Percentiles rank a stretch among this genome's conserved stretches.
phyloP scores from a whole-genome alignment of 2,888 invertebrate species.

The Loripinus fragilis region DNA sequence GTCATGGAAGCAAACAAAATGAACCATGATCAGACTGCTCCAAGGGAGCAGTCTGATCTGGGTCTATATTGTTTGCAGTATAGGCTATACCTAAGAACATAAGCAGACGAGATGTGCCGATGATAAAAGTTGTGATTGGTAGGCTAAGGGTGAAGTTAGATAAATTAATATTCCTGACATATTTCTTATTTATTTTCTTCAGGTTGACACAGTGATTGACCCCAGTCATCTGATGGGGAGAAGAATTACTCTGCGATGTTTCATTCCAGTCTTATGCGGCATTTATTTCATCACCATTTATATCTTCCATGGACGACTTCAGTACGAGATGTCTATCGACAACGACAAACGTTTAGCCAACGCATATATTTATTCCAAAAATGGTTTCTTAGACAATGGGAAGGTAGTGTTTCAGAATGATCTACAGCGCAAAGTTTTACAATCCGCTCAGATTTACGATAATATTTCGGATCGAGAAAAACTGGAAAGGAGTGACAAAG shows the following conservation, averaged over 20 bases:
- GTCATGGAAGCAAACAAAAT: no score
- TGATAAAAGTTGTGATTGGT: no score
- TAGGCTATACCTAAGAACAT: no score
- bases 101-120: no score
- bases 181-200: neutral
- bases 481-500: neutral
- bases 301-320: slow-evolving; percentile 69
- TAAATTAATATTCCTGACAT: no score
- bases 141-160: no score
- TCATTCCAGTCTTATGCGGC: slow-evolving; percentile 46
- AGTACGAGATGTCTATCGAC: slow-evolving; percentile 54
- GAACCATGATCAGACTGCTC: no score
- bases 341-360: neutral
- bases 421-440: neutral
- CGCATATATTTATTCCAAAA: neutral
- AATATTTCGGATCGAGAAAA: neutral
- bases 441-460: neutral
- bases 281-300: slow-evolving; percentile 68
- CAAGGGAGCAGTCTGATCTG: no score
- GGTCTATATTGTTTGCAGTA: no score
- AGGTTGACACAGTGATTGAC: neutral
- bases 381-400: neutral
- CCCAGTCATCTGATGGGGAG: neutral
- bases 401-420: neutral
- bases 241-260: neutral